Evolutionary conservation across 2,797 vertebrate species (phyloP).

Genomic region (Balearica regulorum): DNA sequence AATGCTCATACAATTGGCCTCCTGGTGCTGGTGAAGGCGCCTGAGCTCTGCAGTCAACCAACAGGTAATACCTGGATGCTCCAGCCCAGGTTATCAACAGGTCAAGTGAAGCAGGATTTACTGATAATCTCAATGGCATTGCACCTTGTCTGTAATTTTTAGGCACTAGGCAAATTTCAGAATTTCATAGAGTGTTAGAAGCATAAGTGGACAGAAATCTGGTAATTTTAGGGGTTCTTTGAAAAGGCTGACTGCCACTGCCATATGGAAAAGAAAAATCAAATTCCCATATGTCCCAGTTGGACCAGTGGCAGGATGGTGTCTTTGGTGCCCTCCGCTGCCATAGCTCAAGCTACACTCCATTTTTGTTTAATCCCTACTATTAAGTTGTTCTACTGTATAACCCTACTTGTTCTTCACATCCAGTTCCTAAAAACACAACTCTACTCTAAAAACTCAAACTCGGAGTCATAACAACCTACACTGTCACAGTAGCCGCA

Average conservation of each 20-base stretch:
- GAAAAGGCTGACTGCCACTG: background rate
- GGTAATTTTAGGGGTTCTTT: background rate
- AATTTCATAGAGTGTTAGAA: background rate
- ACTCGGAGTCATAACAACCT: background rate
- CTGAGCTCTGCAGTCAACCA: background rate
- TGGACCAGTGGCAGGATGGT: background rate
- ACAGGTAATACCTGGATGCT: background rate
- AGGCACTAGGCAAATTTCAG: background rate
- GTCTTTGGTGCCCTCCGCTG: background rate
- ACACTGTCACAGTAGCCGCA: background rate
- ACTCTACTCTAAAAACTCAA: background rate
- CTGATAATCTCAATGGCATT: background rate
- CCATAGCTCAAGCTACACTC: background rate
- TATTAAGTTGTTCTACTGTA: background rate
- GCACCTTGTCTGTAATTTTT: background rate
- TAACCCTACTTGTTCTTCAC: background rate
- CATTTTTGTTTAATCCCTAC: background rate
- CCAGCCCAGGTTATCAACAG: background rate
- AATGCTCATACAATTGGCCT: too few species aligned
- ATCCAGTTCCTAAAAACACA: background rate
- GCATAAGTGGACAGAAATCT: background rate
- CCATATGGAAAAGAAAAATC: background rate
- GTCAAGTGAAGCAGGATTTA: background rate
- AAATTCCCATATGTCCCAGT: background rate
- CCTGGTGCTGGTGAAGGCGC: background rate